Conservation (phyloP, 1,140 invertebrate species). For the Elymnias hypermnestra region DNA sequence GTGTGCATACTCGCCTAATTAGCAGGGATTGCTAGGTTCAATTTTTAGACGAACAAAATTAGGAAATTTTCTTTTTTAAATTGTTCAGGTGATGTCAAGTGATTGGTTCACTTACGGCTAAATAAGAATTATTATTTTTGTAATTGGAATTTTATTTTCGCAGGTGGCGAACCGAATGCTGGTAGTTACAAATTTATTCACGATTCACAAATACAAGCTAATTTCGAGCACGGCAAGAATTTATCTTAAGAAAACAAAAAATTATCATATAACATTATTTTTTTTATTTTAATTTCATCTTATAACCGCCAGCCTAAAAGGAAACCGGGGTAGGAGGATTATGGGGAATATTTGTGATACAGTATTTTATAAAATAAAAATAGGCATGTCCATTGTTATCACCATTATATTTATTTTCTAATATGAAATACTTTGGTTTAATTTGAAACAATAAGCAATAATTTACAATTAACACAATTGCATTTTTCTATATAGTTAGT, state of each 20-base stretch:
- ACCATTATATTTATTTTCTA: slow-evolving; percentile 31
- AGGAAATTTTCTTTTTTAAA: too few relatives aligned
- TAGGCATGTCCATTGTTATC: slow-evolving; percentile 6
- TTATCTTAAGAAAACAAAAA: slow-evolving; percentile 13
- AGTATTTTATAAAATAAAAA: background rate
- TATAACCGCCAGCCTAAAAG: too few relatives aligned
- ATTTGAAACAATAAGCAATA: slow-evolving; percentile 37
- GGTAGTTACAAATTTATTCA: slow-evolving; percentile 44
- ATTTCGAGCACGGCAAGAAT: slow-evolving; percentile 51
- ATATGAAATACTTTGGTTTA: slow-evolving; percentile 66
- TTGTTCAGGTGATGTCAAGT: too few relatives aligned
- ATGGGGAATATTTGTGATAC: too few relatives aligned
- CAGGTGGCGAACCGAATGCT: slow-evolving; percentile 35
- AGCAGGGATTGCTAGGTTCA: too few relatives aligned
- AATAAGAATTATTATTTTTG: background rate
- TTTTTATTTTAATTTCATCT: too few relatives aligned
- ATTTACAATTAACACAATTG: slow-evolving; percentile 28
- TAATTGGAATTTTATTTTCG: slow-evolving; percentile 3
- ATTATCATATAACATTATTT: too few relatives aligned
- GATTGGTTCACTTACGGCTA: background rate
- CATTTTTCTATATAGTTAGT: background rate
- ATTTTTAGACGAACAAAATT: too few relatives aligned
- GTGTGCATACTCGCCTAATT: too few relatives aligned
- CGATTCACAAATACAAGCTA: slow-evolving; percentile 40
- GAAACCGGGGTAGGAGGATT: too few relatives aligned